Conservation (phyloP, 2,888 invertebrate species). For the Autographa pulchrina region DNA sequence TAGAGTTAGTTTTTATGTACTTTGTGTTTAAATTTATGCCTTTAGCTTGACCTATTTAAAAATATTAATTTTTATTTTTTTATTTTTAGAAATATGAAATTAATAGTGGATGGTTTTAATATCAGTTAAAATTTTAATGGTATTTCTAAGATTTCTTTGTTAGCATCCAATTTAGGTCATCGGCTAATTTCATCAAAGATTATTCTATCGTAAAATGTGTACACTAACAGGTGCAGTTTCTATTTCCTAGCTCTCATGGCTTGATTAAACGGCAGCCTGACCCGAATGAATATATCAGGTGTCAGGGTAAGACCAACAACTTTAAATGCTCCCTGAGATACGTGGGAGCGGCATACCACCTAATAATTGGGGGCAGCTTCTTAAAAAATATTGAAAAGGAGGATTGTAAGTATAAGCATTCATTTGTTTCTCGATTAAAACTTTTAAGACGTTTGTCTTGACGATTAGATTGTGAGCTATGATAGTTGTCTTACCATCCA, state of each 20-base stretch:
- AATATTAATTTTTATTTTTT: too few species aligned
- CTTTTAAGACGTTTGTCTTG: too few species aligned
- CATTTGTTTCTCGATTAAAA: too few species aligned
- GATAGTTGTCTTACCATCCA: too few species aligned
- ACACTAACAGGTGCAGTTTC: background rate
- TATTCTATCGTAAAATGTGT: background rate
- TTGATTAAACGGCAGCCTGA: slow-evolving; percentile 2
- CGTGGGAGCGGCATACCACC: slow-evolving; percentile 4
- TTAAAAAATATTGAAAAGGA: background rate
- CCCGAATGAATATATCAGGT: slow-evolving; percentile 2
- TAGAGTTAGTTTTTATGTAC: background rate
- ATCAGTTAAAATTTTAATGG: too few species aligned
- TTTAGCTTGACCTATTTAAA: background rate
- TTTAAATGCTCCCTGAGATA: background rate
- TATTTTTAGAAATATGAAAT: too few species aligned
- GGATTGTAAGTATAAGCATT: too few species aligned
- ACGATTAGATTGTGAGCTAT: too few species aligned
- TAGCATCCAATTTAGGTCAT: background rate
- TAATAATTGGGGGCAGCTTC: background rate
- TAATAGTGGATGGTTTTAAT: too few species aligned
- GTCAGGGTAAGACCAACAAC: background rate
- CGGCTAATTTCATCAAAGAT: background rate
- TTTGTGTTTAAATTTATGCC: background rate
- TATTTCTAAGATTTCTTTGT: too few species aligned
- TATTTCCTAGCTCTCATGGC: background rate